These are phyloP conservation scores for Natrix natrix DNA, from an alignment of 2,797 vertebrate species.

Conservation along the genomic window DNA sequence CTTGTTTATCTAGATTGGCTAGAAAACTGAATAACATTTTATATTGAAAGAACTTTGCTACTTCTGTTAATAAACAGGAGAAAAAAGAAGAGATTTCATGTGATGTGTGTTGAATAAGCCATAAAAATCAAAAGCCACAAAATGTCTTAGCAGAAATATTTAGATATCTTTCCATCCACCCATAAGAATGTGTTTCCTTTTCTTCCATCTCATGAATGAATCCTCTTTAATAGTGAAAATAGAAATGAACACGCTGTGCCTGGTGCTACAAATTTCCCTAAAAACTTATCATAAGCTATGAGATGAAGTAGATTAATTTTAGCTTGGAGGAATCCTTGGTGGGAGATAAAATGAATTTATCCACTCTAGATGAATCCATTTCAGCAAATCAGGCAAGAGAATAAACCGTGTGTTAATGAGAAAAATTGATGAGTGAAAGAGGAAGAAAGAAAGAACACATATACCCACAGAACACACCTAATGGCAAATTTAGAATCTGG, in stretches of 20 bases:
- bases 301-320: neutral
- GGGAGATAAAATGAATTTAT: neutral
- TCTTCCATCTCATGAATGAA: neutral
- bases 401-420: neutral
- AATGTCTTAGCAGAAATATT: neutral
- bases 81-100: neutral
- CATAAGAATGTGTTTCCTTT: neutral
- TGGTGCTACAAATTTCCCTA: neutral
- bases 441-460: too few relatives aligned
- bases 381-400: neutral
- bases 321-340: neutral
- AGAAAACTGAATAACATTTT: neutral
- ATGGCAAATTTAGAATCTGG: neutral
- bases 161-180: neutral
- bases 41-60: neutral
- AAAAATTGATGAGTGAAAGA: neutral
- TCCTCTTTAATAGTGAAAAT: neutral
- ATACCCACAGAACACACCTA: neutral
- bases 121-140: neutral
- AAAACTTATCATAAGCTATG: neutral
- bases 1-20: neutral
- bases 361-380: neutral
- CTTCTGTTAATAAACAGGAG: neutral
- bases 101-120: neutral
- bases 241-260: neutral